Evolutionary conservation across 64 coral and sea anemone species (phyloP), one percentile per base, ranked within the genome.

Genomic region (Montipora cactus): DNA sequence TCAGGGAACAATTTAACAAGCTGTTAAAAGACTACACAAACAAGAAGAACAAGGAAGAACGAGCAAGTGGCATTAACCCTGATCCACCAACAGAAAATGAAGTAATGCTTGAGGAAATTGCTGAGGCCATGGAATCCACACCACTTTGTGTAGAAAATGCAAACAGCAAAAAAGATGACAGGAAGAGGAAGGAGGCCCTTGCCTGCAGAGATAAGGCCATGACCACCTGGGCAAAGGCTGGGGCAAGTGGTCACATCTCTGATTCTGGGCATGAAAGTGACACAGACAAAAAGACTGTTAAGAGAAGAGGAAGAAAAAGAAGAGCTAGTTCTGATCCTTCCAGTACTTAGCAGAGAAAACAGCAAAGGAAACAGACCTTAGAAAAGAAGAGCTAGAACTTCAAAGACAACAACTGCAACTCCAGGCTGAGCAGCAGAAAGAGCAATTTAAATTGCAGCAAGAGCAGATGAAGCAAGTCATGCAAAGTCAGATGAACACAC

Each of bases 1-100:
- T 96, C 19, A 75, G 95, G n/a, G 85, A 92, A 78, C 95, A 92
- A 83, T 84, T 92, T 79, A 96, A 90, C 23, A 96, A 96, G 71
- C 45, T 96, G 69, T 67, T 96, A 70, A 50, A 75, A 96, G 89
- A 96, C 51, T 96, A 77, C 69, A 96, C 83, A 50, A 92, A 52
- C 76, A 92, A 92, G 80, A 96, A 57, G 20, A 88, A 78, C n/a
- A 83, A 78, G 37, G 44, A 55, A 95, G 83, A 81, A 87, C 67
- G 67, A 79, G 69, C 89, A 76, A 82, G 83, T 77, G 85, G 94
- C n/a, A 92, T 92, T 22, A 73, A 79, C 62, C 90, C 94, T 85
- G 83, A 92, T 81, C 89, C 84, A 59, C 90, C 62, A 79, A 77
- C 90, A 91, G 94, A 92, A 83, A 92, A 59, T 46, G 83, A 95